Evolutionary conservation across 2,888 invertebrate genomes (phyloP), one percentile per base, ranked within the genome.

Genomic region (Netelia fuscicornis): DNA sequence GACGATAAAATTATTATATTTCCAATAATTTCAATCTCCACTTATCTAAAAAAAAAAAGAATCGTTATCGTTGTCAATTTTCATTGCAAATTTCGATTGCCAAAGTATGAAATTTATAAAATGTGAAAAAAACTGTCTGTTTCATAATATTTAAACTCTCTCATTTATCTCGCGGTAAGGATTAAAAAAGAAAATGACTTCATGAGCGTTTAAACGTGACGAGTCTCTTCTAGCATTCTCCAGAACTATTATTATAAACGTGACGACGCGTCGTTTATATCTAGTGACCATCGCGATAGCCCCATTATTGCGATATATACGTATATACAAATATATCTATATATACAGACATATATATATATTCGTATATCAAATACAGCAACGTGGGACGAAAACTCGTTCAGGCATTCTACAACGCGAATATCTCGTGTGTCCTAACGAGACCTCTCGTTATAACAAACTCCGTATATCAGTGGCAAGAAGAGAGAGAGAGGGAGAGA

Each of bases 361-460:
- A 25, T 25, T 2, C 5, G 30, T 30, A 30, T 30, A 30, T 30
- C 2, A 30, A 30, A 30, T 30, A 30, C 30, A 17, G 44, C 62
- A 64, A 75, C 54, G 79, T 79, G 70, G 83, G 83, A 85, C 52
- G 65, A 54, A 78, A 79, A 75, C 54, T 71, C 65, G 65, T 65
- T 48, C n/a, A 67, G 70, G 30, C 52, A 70, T 81, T 75, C 72
- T 42, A 70, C 62, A 79, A 81, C 68, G 81, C 37, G 72, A 84
- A 84, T 68, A 77, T 78, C 74, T 78, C 74, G 77, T 77, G 70
- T 79, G 74, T 78, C 74, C 78, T 85, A 85, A 85, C 85, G 85
- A 85, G 82, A 78, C 68, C 75, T 82, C 82, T 85, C 85, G 85
- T 85, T 85, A 85, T 75, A 82, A 71, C 60, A 78, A 70, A 56